These are phyloP conservation scores for Hydrozoanthus tunicans DNA, from an alignment of 64 coral and sea anemone species.

Conservation along the genomic window DNA sequence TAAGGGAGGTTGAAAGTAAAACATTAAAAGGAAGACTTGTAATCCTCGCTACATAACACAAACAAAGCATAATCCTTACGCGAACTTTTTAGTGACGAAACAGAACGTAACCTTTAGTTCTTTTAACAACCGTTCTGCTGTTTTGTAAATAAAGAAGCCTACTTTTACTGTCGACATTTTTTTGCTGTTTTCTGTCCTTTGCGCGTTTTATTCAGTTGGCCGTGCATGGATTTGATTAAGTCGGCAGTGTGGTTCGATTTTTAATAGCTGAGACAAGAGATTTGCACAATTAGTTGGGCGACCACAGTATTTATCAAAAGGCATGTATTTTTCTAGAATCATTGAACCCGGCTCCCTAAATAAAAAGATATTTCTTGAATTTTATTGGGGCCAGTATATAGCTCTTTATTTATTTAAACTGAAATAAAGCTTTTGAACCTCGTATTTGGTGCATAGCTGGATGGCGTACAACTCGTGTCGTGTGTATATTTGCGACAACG, in stretches of 20 bases:
- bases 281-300: background rate
- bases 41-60: background rate
- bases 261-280: background rate
- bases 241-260: background rate
- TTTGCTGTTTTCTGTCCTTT: too few relatives aligned
- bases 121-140: too few relatives aligned
- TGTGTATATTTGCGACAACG: background rate
- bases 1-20: background rate
- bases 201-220: background rate
- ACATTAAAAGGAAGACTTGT: background rate
- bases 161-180: too few relatives aligned
- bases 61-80: background rate
- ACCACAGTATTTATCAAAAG: conserved; percentile 18
- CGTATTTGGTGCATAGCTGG: background rate
- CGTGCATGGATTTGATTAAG: background rate
- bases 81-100: background rate
- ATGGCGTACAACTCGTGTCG: background rate
- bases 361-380: background rate
- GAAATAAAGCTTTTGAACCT: background rate
- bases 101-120: background rate
- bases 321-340: background rate
- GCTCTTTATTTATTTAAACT: background rate
- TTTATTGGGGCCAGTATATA: background rate
- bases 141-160: too few relatives aligned
- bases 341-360: background rate